A percentile compares a stretch with the other conserved stretches of the same genome.
These are phyloP conservation scores for Dreissena rostriformis DNA, from an alignment of 1,140 invertebrate species.

Conservation along the genomic window DNA sequence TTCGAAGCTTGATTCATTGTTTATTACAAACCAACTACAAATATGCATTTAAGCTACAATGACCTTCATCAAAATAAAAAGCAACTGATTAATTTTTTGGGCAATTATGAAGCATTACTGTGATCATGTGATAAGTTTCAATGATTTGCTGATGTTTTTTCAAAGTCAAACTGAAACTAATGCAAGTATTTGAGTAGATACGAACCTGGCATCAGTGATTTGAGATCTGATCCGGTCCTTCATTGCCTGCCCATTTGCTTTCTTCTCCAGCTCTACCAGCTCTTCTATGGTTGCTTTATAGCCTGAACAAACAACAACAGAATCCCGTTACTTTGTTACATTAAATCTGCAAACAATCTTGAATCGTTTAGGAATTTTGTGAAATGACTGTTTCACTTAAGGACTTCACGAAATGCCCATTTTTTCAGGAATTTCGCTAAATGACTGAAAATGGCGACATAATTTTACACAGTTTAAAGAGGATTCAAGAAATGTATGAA, in stretches of 20 bases:
- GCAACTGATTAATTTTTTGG: neutral
- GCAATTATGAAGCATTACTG: neutral
- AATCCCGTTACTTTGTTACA: no score
- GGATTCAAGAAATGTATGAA: no score
- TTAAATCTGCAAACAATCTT: neutral
- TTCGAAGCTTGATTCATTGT: no score
- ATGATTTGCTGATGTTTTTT: neutral
- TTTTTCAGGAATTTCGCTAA: neutral
- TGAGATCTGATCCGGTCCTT: conserved; percentile 88
- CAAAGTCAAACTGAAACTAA: neutral
- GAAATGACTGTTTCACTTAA: neutral
- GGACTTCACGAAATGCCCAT: neutral
- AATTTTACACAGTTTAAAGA: neutral
- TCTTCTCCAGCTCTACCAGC: conserved; percentile 85
- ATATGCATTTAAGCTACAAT: no score
- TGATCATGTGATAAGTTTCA: neutral
- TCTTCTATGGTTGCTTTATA: conserved; percentile 87
- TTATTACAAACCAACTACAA: neutral
- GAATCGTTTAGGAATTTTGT: neutral
- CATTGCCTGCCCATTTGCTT: conserved; percentile 84
- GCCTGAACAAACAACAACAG: conserved; percentile 81
- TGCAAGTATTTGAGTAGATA: neutral
- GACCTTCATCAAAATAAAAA: no score
- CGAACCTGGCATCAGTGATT: conserved; percentile 85
- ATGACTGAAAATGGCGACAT: neutral